Evolutionary conservation across 2,888 invertebrate species (phyloP).

Genomic region (Cataglyphis albicans): DNA sequence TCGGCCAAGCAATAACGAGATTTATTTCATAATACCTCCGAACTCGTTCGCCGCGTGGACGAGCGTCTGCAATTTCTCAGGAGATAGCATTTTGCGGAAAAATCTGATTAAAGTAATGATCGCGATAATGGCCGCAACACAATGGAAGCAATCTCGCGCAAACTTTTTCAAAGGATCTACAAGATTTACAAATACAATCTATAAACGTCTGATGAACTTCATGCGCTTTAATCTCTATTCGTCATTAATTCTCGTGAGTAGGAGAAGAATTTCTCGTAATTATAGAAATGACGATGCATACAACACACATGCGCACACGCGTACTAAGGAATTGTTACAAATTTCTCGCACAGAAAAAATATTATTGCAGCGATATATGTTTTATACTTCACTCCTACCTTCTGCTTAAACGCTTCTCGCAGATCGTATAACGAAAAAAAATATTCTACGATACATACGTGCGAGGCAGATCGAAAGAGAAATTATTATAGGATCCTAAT

Average conservation of each 20-base stretch:
- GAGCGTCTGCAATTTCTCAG: constrained; percentile 75
- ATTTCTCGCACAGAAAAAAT: constrained; percentile 19
- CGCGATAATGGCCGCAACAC: constrained; percentile 53
- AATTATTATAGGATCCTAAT: constrained; percentile 48
- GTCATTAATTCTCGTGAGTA: constrained; percentile 43
- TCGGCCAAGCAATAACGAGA: constrained; percentile 82
- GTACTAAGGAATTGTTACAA: neutral
- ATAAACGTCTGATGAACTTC: constrained; percentile 13
- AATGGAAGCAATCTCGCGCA: constrained; percentile 50
- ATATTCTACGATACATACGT: constrained; percentile 8
- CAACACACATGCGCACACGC: neutral
- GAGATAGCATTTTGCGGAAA: constrained; percentile 65
- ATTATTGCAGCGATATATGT: neutral
- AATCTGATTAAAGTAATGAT: constrained; percentile 60
- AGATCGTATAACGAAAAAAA: constrained; percentile 35
- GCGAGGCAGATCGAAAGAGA: constrained; percentile 46
- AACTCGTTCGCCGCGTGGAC: constrained; percentile 73
- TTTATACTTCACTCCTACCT: constrained; percentile 5
- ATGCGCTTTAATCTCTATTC: constrained; percentile 36
- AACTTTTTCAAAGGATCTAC: constrained; percentile 23
- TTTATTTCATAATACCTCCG: constrained; percentile 83
- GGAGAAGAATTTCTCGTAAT: constrained; percentile 37
- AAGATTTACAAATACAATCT: constrained; percentile 46
- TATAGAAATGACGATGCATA: constrained; percentile 42
- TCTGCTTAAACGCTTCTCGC: neutral